Evolutionary conservation across 2,797 vertebrate species (phyloP).

Genomic region (Onychomys arenicola): DNA sequence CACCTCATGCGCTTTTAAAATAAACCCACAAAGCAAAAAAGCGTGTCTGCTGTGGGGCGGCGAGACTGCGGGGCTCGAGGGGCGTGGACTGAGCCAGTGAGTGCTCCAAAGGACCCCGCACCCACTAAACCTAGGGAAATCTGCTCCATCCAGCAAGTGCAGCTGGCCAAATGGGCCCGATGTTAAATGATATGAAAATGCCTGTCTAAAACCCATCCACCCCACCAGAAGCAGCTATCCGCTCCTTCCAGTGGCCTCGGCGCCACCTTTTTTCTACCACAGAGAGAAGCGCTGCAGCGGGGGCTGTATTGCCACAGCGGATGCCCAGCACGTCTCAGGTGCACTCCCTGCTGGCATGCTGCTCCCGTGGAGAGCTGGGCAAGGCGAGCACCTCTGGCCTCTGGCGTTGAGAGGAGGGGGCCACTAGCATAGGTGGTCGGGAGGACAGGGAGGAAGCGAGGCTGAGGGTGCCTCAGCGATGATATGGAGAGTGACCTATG

Average conservation of each 20-base stretch:
- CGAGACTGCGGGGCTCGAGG: not conserved
- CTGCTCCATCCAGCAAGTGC: not conserved
- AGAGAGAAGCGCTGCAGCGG: not conserved
- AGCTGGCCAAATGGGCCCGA: not conserved
- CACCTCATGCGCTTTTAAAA: slow-evolving; percentile 72
- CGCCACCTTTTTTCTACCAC: not conserved
- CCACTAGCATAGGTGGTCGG: too few relatives aligned
- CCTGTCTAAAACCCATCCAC: not conserved
- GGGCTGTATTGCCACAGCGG: not conserved
- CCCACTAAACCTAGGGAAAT: not conserved
- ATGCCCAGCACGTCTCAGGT: not conserved
- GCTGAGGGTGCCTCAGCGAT: too few relatives aligned
- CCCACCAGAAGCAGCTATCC: not conserved
- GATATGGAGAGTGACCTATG: not conserved
- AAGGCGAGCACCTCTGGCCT: not conserved
- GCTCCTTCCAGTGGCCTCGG: not conserved
- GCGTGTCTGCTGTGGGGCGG: slow-evolving; percentile 56
- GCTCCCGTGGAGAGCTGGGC: not conserved
- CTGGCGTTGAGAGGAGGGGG: not conserved
- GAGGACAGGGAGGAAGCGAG: not conserved
- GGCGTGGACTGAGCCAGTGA: not conserved
- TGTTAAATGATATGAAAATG: not conserved
- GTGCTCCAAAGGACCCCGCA: not conserved
- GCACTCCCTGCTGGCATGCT: not conserved
- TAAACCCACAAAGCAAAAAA: slow-evolving; percentile 74